A percentile compares a stretch with the other conserved stretches of the same genome.
phyloP scores from a whole-genome alignment of 2,797 vertebrate species.

The Argya squamiceps region DNA sequence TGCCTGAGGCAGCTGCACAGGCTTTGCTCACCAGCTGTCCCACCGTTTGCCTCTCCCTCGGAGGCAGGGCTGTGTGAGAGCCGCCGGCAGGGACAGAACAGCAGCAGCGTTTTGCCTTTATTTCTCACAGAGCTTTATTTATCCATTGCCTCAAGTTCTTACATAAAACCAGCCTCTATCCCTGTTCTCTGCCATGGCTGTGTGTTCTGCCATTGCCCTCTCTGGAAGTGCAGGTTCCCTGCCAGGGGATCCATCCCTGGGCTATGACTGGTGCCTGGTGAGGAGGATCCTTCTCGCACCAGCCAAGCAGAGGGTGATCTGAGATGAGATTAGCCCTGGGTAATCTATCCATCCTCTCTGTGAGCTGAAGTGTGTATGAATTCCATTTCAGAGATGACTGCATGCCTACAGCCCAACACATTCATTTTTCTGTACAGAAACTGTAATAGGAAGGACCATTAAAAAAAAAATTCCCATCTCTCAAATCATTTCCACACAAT shows the following conservation, averaged over 20 bases:
- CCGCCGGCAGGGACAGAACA: not conserved
- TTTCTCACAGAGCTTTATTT: not conserved
- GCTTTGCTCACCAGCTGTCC: not conserved
- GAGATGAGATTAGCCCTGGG: not conserved
- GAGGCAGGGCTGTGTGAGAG: not conserved
- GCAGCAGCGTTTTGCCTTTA: not conserved
- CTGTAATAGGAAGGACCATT: not conserved
- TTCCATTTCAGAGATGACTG: not conserved
- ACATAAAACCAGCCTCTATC: not conserved
- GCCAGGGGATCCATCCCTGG: not conserved
- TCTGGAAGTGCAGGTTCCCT: not conserved
- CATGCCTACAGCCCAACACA: not conserved
- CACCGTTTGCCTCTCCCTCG: not conserved
- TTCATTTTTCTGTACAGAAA: not conserved
- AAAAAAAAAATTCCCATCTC: not conserved
- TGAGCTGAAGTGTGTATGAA: not conserved
- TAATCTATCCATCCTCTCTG: not conserved
- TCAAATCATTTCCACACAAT: not conserved
- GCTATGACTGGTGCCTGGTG: fast-evolving
- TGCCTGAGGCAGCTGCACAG: not conserved
- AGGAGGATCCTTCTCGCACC: not conserved
- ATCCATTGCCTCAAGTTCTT: not conserved
- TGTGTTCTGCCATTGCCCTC: not conserved
- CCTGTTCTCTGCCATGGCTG: not conserved
- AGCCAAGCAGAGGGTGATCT: not conserved